Evolutionary conservation across 2,888 invertebrate genomes (phyloP).

Genomic region (Hemicrepidius hirtus): DNA sequence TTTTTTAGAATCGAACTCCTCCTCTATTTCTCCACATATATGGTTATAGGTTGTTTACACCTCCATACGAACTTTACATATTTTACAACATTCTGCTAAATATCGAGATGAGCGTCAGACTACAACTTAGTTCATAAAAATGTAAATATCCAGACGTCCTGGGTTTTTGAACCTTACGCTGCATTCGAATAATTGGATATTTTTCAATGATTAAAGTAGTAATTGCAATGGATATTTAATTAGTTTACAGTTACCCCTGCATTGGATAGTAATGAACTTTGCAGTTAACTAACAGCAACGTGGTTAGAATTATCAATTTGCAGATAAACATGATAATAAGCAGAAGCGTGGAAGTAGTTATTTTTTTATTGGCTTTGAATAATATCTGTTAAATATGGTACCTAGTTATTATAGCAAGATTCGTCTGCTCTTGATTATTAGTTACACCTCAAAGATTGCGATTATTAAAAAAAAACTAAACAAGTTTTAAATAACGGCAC

Average conservation of each 20-base stretch:
- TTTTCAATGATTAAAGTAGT: neutral
- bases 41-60: constrained; percentile 18
- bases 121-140: constrained; percentile 14
- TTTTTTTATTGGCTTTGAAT: no score
- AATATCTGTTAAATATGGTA: no score
- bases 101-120: neutral
- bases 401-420: no score
- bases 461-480: no score
- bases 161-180: constrained; percentile 20
- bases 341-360: no score
- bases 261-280: neutral
- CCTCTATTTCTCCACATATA: constrained; percentile 3
- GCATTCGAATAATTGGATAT: constrained; percentile 14
- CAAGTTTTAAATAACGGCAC: no score
- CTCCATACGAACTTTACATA: constrained; percentile 18
- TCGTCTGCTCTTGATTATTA: no score
- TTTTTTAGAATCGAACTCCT: constrained; percentile 12
- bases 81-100: constrained; percentile 31
- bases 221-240: constrained; percentile 25
- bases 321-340: no score
- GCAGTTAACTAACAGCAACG: neutral
- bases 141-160: neutral
- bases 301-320: neutral
- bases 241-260: constrained; percentile 6
- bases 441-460: no score